Conservation (phyloP, 2,888 invertebrate genomes). For the Galeopsomyia nigrocyanea region DNA sequence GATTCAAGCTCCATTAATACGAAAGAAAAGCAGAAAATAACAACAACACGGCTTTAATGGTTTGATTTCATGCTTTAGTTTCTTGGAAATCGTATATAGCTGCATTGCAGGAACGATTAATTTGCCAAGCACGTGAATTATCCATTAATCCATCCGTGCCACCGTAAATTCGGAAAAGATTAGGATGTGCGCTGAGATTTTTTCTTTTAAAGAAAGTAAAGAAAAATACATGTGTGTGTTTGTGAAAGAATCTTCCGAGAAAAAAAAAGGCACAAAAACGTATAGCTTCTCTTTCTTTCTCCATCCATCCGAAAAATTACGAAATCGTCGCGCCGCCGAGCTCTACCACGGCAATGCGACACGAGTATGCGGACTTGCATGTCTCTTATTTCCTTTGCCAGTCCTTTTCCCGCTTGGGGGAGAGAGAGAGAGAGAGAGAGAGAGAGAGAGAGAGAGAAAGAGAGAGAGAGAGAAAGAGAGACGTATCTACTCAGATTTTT, state of each 20-base stretch:
- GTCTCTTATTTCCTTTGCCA: slow-evolving; percentile 3
- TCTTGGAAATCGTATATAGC: slow-evolving; percentile 10
- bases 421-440: no score
- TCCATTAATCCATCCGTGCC: no score
- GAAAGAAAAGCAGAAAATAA: not conserved
- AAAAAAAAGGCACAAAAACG: not conserved
- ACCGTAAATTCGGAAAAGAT: no score
- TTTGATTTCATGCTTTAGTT: not conserved
- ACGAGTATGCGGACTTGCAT: slow-evolving; percentile 6
- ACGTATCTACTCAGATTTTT: no score
- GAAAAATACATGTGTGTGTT: not conserved
- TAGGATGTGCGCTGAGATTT: no score
- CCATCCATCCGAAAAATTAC: slow-evolving; percentile 31
- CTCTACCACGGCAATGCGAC: slow-evolving; percentile 25
- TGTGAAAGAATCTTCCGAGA: not conserved
- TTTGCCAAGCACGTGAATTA: not conserved
- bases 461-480: no score
- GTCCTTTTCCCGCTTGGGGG: no score
- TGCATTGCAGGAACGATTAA: slow-evolving; percentile 25
- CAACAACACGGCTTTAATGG: slow-evolving; percentile 4
- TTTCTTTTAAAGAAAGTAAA: not conserved
- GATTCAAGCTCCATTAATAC: no score
- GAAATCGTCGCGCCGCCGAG: slow-evolving; percentile 21
- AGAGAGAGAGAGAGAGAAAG: no score
- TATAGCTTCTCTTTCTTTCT: slow-evolving; percentile 4